phyloP scores from a whole-genome alignment of 2,797 vertebrate genomes.

The Myripristis jacobus region DNA sequence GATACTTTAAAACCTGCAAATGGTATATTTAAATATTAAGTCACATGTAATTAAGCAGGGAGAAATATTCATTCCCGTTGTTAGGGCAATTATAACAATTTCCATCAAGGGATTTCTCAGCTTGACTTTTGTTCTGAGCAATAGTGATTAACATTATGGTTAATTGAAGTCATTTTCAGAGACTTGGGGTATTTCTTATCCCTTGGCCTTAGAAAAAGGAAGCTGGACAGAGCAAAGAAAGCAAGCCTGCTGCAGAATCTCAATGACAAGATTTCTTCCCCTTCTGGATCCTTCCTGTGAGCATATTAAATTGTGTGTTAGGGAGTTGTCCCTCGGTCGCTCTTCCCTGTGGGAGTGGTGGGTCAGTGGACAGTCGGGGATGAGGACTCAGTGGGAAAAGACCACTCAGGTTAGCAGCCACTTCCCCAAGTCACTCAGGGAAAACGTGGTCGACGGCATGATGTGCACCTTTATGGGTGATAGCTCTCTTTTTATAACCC shows the following conservation, averaged over 20 bases:
- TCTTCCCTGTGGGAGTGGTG: slow-evolving; percentile 65
- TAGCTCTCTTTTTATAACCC: slow-evolving; percentile 42
- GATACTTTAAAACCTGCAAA: slow-evolving; percentile 93
- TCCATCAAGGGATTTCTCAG: slow-evolving; percentile 98
- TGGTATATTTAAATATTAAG: slow-evolving; percentile 97
- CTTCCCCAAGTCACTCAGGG: slow-evolving; percentile 54
- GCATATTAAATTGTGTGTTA: slow-evolving; percentile 85
- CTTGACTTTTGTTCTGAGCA: slow-evolving; percentile 96
- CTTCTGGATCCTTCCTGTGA: slow-evolving; percentile 82
- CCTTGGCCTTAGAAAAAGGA: slow-evolving; percentile 67
- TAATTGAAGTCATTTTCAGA: slow-evolving; percentile 97
- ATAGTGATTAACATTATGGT: slow-evolving; percentile 98
- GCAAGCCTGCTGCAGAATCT: slow-evolving; percentile 81
- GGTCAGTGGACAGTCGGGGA: slow-evolving; percentile 67
- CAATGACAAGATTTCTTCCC: slow-evolving; percentile 83
- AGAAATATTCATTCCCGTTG: slow-evolving; percentile 94
- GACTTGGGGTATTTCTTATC: slow-evolving; percentile 83
- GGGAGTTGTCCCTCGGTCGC: slow-evolving; percentile 80
- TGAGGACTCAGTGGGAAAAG: slow-evolving; percentile 68
- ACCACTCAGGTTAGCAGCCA: slow-evolving; percentile 43
- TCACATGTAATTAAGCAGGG: slow-evolving; percentile 95
- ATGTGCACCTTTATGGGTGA: slow-evolving; percentile 54
- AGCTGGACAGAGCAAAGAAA: slow-evolving; percentile 80
- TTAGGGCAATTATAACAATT: slow-evolving; percentile 99
- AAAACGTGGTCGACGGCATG: slow-evolving; percentile 17